These are phyloP conservation scores for Saccopteryx bilineata DNA, from an alignment of 2,113 vertebrate species.

Conservation along the genomic window DNA sequence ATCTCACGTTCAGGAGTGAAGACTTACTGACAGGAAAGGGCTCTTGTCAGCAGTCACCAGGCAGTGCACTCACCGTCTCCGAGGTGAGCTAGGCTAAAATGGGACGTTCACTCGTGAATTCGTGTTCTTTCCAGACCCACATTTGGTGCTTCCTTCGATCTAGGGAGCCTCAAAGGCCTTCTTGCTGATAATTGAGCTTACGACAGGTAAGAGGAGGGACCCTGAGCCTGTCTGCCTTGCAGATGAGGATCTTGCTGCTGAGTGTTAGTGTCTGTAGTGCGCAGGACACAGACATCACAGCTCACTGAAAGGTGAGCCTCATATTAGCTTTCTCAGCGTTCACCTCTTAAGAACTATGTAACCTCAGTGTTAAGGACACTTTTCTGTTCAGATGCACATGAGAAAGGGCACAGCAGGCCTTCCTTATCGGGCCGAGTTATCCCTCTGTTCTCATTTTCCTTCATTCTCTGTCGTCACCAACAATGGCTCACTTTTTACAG, in stretches of 20 bases:
- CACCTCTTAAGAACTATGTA: background rate
- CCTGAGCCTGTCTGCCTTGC: background rate
- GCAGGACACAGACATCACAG: background rate
- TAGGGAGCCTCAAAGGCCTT: background rate
- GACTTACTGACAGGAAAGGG: slow-evolving; percentile 90
- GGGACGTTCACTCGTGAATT: background rate
- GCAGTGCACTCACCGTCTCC: slow-evolving; percentile 89
- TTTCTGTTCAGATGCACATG: background rate
- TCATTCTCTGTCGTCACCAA: accelerated
- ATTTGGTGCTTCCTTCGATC: slow-evolving; percentile 19
- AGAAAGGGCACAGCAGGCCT: background rate
- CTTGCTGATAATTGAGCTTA: background rate
- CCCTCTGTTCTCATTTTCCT: background rate
- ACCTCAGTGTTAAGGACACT: background rate
- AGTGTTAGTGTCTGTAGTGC: background rate
- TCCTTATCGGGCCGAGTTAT: background rate
- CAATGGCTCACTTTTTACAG: background rate
- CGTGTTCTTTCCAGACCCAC: background rate
- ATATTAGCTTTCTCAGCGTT: background rate
- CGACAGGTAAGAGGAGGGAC: background rate
- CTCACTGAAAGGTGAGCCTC: background rate
- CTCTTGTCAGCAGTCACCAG: slow-evolving; percentile 89
- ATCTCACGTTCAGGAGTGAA: slow-evolving; percentile 90
- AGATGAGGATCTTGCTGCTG: background rate
- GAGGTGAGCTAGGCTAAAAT: slow-evolving; percentile 87